Conservation (phyloP, 2,113 vertebrate genomes). For the Coptodon rendalli region DNA sequence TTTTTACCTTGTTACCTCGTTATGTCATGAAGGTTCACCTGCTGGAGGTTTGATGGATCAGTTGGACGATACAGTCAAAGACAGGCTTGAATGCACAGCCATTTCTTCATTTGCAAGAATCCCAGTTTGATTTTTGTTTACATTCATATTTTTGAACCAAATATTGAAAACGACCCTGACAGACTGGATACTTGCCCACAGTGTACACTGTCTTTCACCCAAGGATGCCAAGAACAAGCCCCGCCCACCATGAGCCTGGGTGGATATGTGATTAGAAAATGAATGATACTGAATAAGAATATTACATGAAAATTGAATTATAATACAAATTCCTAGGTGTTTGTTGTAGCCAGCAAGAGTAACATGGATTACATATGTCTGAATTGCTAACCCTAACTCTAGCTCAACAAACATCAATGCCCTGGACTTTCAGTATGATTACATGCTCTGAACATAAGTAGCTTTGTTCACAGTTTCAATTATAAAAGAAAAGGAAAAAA, state of each 20-base stretch:
- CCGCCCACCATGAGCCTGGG: not conserved
- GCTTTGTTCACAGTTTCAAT: not conserved
- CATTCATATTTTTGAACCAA: not conserved
- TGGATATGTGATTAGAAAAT: not conserved
- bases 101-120: not conserved
- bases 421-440: not conserved
- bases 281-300: not conserved
- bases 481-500: no score
- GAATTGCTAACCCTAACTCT: not conserved
- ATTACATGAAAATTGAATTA: not conserved
- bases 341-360: not conserved
- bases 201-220: not conserved
- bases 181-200: not conserved
- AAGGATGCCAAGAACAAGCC: not conserved
- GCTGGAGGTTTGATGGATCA: not conserved
- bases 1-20: not conserved
- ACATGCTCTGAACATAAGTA: not conserved
- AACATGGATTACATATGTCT: not conserved
- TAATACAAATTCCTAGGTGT: not conserved
- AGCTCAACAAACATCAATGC: not conserved
- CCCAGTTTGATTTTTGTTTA: not conserved
- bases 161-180: not conserved
- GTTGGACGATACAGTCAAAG: not conserved
- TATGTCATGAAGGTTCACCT: not conserved
- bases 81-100: not conserved